These are phyloP conservation scores for Melipona quadrifasciata DNA, from an alignment of 1,140 invertebrate species.

Conservation along the genomic window DNA sequence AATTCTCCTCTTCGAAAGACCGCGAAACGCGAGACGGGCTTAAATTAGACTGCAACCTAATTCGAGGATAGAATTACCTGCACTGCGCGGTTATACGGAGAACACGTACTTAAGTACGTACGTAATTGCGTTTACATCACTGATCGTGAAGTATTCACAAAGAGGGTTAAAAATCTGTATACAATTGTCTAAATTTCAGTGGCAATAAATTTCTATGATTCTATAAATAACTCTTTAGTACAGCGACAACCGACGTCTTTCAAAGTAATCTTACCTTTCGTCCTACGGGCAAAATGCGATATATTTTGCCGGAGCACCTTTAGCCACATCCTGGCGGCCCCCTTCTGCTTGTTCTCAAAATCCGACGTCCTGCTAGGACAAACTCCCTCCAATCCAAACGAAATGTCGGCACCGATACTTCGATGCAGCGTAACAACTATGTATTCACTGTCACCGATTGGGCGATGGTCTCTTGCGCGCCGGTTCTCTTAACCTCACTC, in stretches of 20 bases:
- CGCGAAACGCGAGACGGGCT: constrained; percentile 52
- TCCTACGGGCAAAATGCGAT: constrained; percentile 73
- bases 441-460: constrained; percentile 39
- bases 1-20: constrained; percentile 43
- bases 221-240: constrained; percentile 18
- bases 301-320: constrained; percentile 78
- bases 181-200: background rate
- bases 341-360: constrained; percentile 57
- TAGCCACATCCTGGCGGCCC: constrained; percentile 76
- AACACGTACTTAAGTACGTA: background rate
- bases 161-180: background rate
- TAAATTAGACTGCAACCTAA: constrained; percentile 50
- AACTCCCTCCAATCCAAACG: background rate
- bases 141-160: background rate
- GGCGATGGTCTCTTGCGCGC: background rate
- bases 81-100: too few species aligned
- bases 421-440: background rate
- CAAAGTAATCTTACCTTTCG: constrained; percentile 71
- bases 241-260: background rate
- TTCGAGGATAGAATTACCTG: constrained; percentile 20
- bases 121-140: background rate
- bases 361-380: constrained; percentile 48
- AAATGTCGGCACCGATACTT: constrained; percentile 9
- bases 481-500: constrained; percentile 49
- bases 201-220: too few species aligned